phyloP scores from a whole-genome alignment of 2,797 vertebrate genomes.

The Coluber constrictor region DNA sequence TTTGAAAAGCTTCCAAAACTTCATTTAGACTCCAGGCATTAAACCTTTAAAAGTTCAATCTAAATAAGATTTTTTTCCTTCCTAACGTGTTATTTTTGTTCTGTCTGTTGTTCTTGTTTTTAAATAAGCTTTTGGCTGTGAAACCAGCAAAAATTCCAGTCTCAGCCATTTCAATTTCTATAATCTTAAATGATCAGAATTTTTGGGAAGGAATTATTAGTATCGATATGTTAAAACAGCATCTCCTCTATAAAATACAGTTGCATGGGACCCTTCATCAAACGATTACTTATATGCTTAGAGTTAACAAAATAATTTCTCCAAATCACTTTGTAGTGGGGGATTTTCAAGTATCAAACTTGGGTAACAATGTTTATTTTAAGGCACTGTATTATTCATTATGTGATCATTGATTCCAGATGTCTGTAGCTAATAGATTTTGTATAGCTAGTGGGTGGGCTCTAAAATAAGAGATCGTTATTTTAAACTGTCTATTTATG shows the following conservation, averaged over 20 bases:
- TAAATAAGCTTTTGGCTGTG: background rate
- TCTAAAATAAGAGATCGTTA: slow-evolving; percentile 51
- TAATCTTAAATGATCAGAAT: background rate
- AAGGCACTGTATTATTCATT: background rate
- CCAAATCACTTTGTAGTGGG: background rate
- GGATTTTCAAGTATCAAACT: background rate
- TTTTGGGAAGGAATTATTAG: background rate
- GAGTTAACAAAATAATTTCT: background rate
- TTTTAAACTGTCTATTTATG: slow-evolving; percentile 14
- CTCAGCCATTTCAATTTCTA: background rate
- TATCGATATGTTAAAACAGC: no score
- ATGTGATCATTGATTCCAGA: background rate
- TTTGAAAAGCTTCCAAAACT: slow-evolving; percentile 17
- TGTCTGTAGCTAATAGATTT: slow-evolving; percentile 14
- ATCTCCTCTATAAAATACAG: background rate
- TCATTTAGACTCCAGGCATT: background rate
- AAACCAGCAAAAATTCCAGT: background rate
- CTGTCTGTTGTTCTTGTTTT: background rate
- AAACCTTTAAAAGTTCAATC: background rate
- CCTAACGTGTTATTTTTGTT: background rate
- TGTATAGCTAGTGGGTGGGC: slow-evolving; percentile 17
- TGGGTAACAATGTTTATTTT: background rate
- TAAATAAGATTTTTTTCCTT: background rate
- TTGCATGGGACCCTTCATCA: background rate
- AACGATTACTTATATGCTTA: background rate